A percentile compares a stretch with the other conserved stretches of the same genome.
Conservation (phyloP, 2,113 vertebrate genomes). For the Erpornis zantholeuca region DNA sequence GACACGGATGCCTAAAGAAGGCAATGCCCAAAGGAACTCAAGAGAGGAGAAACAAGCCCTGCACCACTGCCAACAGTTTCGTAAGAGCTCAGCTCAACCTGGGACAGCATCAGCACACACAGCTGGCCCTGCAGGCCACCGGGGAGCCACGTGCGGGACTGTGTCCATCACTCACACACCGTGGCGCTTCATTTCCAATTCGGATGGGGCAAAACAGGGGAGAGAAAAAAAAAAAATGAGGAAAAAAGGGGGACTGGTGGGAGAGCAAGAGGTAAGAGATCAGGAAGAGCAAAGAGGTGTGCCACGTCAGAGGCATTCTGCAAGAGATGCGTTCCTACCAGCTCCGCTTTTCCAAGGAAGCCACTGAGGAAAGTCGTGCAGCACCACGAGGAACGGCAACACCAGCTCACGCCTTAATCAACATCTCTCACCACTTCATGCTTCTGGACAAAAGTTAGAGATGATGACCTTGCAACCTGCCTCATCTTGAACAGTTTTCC, state of each 20-base stretch:
- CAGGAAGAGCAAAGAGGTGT: neutral
- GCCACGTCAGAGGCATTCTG: neutral
- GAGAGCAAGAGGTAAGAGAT: neutral
- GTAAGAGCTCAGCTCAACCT: neutral
- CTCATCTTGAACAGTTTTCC: neutral
- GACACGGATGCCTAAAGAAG: neutral
- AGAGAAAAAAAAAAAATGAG: neutral
- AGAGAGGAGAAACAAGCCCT: neutral
- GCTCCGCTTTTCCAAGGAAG: neutral
- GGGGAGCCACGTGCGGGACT: accelerated
- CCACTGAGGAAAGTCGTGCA: accelerated
- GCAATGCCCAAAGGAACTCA: neutral
- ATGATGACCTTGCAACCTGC: neutral
- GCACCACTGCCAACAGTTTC: neutral
- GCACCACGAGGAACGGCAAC: accelerated
- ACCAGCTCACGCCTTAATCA: neutral
- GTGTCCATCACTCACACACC: accelerated
- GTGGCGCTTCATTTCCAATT: neutral
- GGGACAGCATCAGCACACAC: neutral
- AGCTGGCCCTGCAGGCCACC: neutral
- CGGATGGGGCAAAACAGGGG: accelerated
- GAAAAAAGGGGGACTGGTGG: accelerated
- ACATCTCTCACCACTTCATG: neutral
- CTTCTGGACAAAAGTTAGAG: neutral
- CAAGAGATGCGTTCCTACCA: neutral